Base-by-base conservation (phyloP, 2,797 vertebrate species). In the Dromococcyx pavoninus region DNA sequence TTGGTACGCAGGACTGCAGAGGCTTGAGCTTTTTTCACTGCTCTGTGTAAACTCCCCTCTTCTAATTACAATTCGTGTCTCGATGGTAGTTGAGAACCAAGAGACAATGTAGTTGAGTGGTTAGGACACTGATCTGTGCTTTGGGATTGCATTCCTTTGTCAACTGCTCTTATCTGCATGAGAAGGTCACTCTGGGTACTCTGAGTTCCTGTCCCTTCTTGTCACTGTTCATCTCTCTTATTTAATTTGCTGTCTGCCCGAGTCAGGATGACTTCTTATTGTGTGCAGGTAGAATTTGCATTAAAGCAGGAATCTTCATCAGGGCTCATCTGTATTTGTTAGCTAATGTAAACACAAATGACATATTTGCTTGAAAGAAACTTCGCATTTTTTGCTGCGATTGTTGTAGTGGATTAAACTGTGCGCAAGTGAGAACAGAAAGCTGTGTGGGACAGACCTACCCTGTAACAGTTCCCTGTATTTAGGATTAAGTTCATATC, bases 181-280 rank as follows among this genome's bases (percentile, higher is more conserved):
- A 78, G 70, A 86, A 89, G 46, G 62, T 51, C 30, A 8, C 22
- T 48, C 51, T 54, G 71, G 23, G 5, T 67, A 14, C 57, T 58
- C 65, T 39, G 35, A 74, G 61, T 85, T 72, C 62, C 41, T 57
- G 7, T 57, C 89, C 6, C 28, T 87, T 44, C 41, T 88, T 33
- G 32, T 25, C 25, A 3, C 30, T 76, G 23, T 27, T 51, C 51
- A 18, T 46, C 23, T 19, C 0, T 0, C 24, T 48, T 32, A 33
- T 16, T 89, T 61, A 22, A 67, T 58, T 69, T 61, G 22, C 44
- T n/a, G 1, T 54, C 58, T 76, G 35, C 17, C 50, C 58, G 33
- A 30, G 33, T 17, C 25, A 30, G 32, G 41, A 16, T 0, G 1
- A 22, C 7, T 56, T 54, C 61, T 44, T 67, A 7, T 33, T 44